Base-by-base conservation (phyloP, 2,113 vertebrate species). In the Plotosus lineatus region DNA sequence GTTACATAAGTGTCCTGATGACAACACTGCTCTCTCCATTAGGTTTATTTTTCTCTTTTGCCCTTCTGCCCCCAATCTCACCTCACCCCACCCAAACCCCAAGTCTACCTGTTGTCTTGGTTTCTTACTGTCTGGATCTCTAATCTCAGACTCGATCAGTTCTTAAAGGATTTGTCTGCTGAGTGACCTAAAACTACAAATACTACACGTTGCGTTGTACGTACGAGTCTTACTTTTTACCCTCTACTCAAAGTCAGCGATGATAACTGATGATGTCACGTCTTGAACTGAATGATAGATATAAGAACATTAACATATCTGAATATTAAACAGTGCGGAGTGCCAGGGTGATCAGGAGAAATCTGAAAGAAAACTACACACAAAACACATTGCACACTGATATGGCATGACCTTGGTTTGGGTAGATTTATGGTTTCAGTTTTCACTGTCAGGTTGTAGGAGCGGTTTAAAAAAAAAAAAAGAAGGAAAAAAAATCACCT, bases 401-500 rank as follows among this genome's bases (percentile, higher is more conserved):
- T 72, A 48, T 6, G 14, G 40, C 11, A 8, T 28, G 6, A 68
- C 23, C 6, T 44, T n/a, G 40, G 40, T 15, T 42, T n/a, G 26
- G 7, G n/a, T 44, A 44, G 40, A 26, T 15, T 26, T 44, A 69
- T 8, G 11, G 65, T 44, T 69, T 12, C 11, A 44, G 65, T 26
- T 69, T 69, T 69, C 65, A 69, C 63, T 48, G 36, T 63, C 73
- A 78, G 15, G 17, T 28, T 28, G 40, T 51, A 63, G 36, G 73
- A 61, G 28, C 23, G 46, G 23, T 28, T 60, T 53, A 9, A 66
- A 79, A 14, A 51, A 73, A 68, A 48, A 46, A 4, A 23, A 56
- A 33, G 14, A 12, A 61, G 31, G 4, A 51, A n/a, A 23, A 55
- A 15, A 58, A 19, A 10, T n/a, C 38, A 73, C 68, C 78, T 80